phyloP scores from a whole-genome alignment of 2,888 invertebrate species.

The Ephialtes manifestator region DNA sequence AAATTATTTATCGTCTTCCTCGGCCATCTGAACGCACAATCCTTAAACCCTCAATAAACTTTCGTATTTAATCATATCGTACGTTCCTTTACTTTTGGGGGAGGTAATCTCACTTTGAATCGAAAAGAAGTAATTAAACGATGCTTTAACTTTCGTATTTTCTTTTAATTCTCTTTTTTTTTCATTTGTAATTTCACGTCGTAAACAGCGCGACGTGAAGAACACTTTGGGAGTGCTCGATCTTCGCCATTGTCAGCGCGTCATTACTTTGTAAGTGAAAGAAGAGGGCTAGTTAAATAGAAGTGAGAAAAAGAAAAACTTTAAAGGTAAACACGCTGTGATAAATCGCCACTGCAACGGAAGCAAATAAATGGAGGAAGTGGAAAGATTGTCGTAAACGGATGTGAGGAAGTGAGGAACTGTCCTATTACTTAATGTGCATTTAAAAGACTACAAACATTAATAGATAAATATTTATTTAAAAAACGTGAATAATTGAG shows the following conservation, averaged over 20 bases:
- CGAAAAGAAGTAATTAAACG: constrained; percentile 7
- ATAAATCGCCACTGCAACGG: constrained; percentile 71
- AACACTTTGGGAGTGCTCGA: constrained; percentile 43
- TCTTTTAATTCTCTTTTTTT: constrained; percentile 23
- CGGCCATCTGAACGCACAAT: constrained; percentile 59
- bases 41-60: constrained; percentile 6
- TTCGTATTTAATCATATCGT: neutral
- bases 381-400: constrained; percentile 28
- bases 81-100: constrained; percentile 19
- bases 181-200: constrained; percentile 29
- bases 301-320: constrained; percentile 39
- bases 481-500: constrained; percentile 37
- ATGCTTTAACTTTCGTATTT: constrained; percentile 13
- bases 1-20: constrained; percentile 60
- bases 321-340: constrained; percentile 67
- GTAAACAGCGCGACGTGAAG: constrained; percentile 47
- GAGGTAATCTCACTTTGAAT: constrained; percentile 41
- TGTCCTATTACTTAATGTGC: constrained; percentile 77
- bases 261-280: constrained; percentile 49
- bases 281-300: constrained; percentile 9
- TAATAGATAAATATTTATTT: constrained; percentile 40
- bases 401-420: constrained; percentile 29
- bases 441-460: constrained; percentile 72
- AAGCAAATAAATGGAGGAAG: constrained; percentile 43
- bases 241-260: constrained; percentile 46